Evolutionary conservation across 1,140 invertebrate species (phyloP).

Genomic region (Heliconius himera): DNA sequence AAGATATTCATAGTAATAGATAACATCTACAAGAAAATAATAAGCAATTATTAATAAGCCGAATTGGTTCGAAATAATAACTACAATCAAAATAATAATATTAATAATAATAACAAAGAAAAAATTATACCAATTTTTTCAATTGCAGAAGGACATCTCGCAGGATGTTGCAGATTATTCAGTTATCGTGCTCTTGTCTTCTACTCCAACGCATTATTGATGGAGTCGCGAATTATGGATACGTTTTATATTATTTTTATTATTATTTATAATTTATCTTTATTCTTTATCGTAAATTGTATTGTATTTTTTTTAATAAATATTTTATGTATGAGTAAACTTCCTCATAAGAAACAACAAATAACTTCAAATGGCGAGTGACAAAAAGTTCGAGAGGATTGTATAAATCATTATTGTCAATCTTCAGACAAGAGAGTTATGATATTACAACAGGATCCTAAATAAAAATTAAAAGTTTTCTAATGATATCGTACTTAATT

Average conservation of each 20-base stretch:
- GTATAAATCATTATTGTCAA: background rate
- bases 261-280: too few relatives aligned
- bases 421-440: too few relatives aligned
- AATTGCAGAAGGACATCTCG: constrained; percentile 52
- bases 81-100: background rate
- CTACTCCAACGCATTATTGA: constrained; percentile 54
- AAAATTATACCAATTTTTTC: constrained; percentile 30
- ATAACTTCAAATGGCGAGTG: background rate
- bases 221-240: constrained; percentile 35
- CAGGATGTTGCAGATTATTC: constrained; percentile 69
- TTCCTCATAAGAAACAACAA: background rate
- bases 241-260: background rate
- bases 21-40: too few relatives aligned
- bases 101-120: background rate
- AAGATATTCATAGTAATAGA: too few relatives aligned
- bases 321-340: too few relatives aligned
- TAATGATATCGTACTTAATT: too few relatives aligned
- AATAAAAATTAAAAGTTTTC: too few relatives aligned
- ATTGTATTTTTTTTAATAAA: too few relatives aligned
- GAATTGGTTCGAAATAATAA: too few relatives aligned
- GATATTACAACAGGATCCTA: too few relatives aligned
- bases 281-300: too few relatives aligned
- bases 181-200: constrained; percentile 56
- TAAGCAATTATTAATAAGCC: too few relatives aligned
- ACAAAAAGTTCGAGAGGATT: background rate